Conservation (phyloP, 2,113 vertebrate species). For the Hippocampus zosterae region DNA sequence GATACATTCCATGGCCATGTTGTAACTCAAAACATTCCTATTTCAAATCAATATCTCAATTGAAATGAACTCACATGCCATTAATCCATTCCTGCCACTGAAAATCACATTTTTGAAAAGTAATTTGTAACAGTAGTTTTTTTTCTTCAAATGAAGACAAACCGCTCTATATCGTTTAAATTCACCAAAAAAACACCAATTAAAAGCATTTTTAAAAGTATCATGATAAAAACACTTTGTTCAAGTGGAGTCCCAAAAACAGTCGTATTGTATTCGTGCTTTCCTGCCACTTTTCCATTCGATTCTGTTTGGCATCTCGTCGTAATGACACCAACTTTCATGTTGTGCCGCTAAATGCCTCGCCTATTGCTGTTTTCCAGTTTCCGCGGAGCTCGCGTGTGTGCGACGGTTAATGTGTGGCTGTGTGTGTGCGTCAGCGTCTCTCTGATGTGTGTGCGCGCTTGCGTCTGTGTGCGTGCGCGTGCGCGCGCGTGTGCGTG, state of each 20-base stretch:
- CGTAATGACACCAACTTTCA: neutral
- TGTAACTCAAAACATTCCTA: neutral
- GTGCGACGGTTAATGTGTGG: constrained; percentile 16
- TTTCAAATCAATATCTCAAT: neutral
- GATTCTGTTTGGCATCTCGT: neutral
- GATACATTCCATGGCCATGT: neutral
- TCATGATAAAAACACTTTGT: too few species aligned
- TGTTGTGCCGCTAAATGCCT: constrained; percentile 23
- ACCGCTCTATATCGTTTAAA: neutral
- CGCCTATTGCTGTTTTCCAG: constrained; percentile 52
- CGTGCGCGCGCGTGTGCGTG: constrained; percentile 41
- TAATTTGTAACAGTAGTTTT: neutral
- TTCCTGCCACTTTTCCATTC: neutral
- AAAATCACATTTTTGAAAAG: neutral
- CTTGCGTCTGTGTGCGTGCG: constrained; percentile 2
- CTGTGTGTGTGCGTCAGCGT: constrained; percentile 12
- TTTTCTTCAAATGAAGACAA: neutral
- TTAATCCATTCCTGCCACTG: neutral
- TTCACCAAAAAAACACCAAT: neutral
- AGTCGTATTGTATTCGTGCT: neutral
- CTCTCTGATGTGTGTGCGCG: constrained; percentile 13
- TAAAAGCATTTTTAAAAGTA: neutral
- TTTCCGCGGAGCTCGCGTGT: constrained; percentile 52
- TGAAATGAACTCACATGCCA: neutral
- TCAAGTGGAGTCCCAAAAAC: neutral